Evolutionary conservation across 2,113 vertebrate genomes (phyloP).

Genomic region (Petaurus breviceps): DNA sequence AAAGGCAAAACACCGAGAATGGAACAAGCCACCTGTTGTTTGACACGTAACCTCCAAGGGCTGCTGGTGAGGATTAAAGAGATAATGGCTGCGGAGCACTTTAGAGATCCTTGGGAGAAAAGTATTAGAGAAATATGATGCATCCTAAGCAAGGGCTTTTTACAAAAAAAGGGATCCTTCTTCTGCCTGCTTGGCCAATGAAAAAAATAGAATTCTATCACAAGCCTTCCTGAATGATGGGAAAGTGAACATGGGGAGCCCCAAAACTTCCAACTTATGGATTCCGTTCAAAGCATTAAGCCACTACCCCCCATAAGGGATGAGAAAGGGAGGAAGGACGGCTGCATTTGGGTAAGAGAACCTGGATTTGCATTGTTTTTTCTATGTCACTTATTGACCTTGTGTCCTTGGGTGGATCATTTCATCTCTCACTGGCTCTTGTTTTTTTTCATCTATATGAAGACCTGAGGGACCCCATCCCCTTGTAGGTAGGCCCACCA

Average conservation of each 20-base stretch:
- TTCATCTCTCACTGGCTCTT: background rate
- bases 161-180: background rate
- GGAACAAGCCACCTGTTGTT: background rate
- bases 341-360: background rate
- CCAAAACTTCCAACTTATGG: background rate
- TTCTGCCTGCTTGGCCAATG: background rate
- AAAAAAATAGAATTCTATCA: background rate
- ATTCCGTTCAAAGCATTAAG: background rate
- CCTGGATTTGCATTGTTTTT: background rate
- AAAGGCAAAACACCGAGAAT: background rate
- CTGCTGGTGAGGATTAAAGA: background rate
- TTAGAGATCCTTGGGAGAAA: background rate
- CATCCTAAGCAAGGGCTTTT: background rate
- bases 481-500: background rate
- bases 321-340: background rate
- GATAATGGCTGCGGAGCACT: conserved; percentile 10
- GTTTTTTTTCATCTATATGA: background rate
- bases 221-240: background rate
- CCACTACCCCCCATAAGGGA: background rate
- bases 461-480: background rate
- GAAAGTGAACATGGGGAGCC: background rate
- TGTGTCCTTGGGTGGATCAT: background rate
- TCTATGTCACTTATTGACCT: background rate
- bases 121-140: background rate
- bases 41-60: background rate